Conservation (phyloP, 2,113 vertebrate species). For the Heptranchias perlo region DNA sequence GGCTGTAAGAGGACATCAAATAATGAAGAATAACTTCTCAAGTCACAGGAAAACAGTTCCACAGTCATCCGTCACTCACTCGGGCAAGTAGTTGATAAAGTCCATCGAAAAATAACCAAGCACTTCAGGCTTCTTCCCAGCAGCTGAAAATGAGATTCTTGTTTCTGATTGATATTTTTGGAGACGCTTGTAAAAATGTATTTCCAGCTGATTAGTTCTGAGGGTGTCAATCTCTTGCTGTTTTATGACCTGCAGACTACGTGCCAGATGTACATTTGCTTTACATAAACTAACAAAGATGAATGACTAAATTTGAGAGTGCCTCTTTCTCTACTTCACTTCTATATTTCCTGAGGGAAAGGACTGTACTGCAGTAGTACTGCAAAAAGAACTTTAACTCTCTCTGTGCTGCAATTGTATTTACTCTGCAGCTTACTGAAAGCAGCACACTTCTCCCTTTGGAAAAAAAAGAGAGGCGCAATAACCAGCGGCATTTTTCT, state of each 20-base stretch:
- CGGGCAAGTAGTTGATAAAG: constrained; percentile 67
- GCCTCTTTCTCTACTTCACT: constrained; percentile 53
- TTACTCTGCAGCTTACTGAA: not conserved
- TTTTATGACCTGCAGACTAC: constrained; percentile 68
- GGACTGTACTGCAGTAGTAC: not conserved
- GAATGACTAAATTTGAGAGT: constrained; percentile 63
- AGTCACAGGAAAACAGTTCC: constrained; percentile 61
- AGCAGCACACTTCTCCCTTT: not conserved
- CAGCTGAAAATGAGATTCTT: constrained; percentile 72
- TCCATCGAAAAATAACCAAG: constrained; percentile 67
- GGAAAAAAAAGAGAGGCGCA: not conserved
- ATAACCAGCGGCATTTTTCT: not conserved
- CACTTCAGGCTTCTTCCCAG: constrained; percentile 56
- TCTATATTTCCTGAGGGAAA: constrained; percentile 51
- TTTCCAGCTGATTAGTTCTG: constrained; percentile 76
- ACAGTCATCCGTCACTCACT: constrained; percentile 67
- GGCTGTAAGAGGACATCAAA: constrained; percentile 48
- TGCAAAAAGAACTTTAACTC: constrained; percentile 11
- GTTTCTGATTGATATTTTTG: constrained; percentile 66
- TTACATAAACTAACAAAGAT: constrained; percentile 85
- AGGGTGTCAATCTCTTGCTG: constrained; percentile 67
- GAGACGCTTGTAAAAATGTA: constrained; percentile 73
- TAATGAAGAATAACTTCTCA: constrained; percentile 63
- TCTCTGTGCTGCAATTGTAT: not conserved
- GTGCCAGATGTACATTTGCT: constrained; percentile 70